Evolutionary conservation across 2,797 vertebrate species (phyloP), one percentile per base, ranked within the genome.

Genomic region (Neosilurus hyrtlii): DNA sequence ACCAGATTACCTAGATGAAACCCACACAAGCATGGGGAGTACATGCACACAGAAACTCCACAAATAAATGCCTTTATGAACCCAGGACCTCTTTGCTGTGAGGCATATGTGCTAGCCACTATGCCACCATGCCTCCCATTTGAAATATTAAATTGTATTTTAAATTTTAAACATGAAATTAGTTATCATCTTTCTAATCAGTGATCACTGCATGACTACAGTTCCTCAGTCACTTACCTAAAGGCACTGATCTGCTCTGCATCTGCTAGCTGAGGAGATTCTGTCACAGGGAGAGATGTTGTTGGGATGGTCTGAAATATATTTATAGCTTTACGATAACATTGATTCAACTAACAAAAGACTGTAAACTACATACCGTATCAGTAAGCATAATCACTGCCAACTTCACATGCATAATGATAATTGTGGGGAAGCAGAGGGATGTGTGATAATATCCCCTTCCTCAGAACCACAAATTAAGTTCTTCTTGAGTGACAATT

Each of bases 401-500:
- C 63, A 81, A 63, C 12, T 56, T 49, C 14, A 54, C 67, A 82
- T 68, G 43, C 9, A 65, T 78, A 72, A 61, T 80, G 22, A 67
- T 59, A 63, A 84, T 22, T 24, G 37, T 24, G 3, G 24, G 70
- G 79, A 75, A 73, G 54, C 74, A 76, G 73, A 75, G n/a, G 83
- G 75, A 30, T n/a, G 35, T 52, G 22, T 78, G 66, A 63, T 78
- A 81, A 79, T 82, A 79, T 78, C 80, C 74, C 26, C 54, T 84
- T 82, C 82, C 81, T 84, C 78, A 82, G 59, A 66, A 57, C 43
- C 14, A 62, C 68, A 83, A 76, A 84, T 66, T 51, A 16, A 59
- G 79, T 79, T 84, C 18, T 67, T 66, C 75, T n/a, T 82, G 82
- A 85, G 15, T 73, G 80, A 84, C 51, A 65, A 68, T 80, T 84